A percentile compares a stretch with the other conserved stretches of the same genome.
Evolutionary conservation across 2,888 invertebrate species (phyloP).

Genomic region (Acanthosepion pharaonis): DNA sequence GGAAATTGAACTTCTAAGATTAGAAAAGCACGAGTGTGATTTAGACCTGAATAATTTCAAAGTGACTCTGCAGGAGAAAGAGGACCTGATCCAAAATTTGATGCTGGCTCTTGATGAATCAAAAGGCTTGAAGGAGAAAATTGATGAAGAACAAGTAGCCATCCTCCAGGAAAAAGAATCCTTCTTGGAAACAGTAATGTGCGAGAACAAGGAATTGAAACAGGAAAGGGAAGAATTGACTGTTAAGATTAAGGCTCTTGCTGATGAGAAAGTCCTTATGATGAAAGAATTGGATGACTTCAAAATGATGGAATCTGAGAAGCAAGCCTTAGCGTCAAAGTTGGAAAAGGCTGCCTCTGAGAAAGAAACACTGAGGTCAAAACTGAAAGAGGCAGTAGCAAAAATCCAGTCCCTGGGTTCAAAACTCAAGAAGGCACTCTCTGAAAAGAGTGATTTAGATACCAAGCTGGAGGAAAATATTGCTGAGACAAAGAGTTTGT

Average conservation of each 20-base stretch:
- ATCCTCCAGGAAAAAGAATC: conserved; percentile 33
- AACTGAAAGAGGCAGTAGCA: neutral
- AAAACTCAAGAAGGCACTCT: neutral
- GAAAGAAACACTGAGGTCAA: conserved; percentile 1
- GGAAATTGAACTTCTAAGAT: conserved; percentile 23
- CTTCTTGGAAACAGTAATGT: conserved; percentile 35
- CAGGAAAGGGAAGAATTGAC: neutral
- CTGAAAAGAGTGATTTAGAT: neutral
- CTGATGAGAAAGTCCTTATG: neutral
- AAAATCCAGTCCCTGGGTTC: neutral
- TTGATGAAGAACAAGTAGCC: neutral
- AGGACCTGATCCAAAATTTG: conserved; percentile 35
- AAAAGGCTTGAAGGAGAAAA: neutral
- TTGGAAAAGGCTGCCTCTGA: neutral
- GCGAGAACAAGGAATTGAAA: neutral
- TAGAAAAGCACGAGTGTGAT: conserved; percentile 24
- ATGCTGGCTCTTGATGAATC: conserved; percentile 8
- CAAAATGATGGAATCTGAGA: neutral
- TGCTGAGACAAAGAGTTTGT: conserved; percentile 34
- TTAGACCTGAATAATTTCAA: conserved; percentile 47
- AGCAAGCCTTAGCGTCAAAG: neutral
- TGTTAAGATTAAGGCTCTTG: neutral
- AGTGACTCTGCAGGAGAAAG: conserved; percentile 48
- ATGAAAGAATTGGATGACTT: neutral
- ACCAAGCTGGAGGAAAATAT: neutral